These are phyloP conservation scores for Pardosa pseudoannulata DNA, from an alignment of 2,888 invertebrate genomes.

Conservation along the genomic window DNA sequence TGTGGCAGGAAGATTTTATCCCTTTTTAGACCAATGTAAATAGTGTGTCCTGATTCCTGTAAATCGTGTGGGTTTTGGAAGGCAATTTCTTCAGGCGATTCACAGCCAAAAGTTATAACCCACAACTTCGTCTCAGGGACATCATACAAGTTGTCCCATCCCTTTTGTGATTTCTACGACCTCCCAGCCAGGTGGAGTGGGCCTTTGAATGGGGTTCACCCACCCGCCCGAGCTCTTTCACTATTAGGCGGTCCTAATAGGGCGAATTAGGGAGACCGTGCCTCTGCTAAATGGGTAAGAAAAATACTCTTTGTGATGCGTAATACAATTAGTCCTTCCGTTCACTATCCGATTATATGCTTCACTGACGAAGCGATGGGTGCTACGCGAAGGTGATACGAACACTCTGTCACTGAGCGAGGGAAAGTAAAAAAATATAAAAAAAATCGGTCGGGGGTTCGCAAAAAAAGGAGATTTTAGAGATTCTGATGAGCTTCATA, in stretches of 20 bases:
- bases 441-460: too few species aligned
- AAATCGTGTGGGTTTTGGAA: too few species aligned
- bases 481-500: conserved; percentile 10
- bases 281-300: conserved; percentile 68
- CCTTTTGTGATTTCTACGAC: conserved; percentile 38
- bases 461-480: too few species aligned
- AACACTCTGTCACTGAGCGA: neutral
- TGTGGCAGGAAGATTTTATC: too few species aligned
- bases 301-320: conserved; percentile 62
- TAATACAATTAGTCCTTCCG: conserved; percentile 70
- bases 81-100: too few species aligned
- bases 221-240: conserved; percentile 17
- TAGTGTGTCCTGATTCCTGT: too few species aligned
- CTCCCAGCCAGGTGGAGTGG: conserved; percentile 64
- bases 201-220: conserved; percentile 34
- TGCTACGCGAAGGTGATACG: conserved; percentile 14
- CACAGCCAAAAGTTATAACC: neutral
- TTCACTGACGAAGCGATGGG: conserved; percentile 47
- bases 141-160: conserved; percentile 1
- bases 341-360: conserved; percentile 55
- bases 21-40: too few species aligned
- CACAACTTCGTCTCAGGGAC: neutral
- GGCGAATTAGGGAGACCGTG: conserved; percentile 66
- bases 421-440: conserved; percentile 16
- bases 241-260: conserved; percentile 66